Evolutionary conservation across 2,113 vertebrate species (phyloP).

Genomic region (Cyrtonyx montezumae): DNA sequence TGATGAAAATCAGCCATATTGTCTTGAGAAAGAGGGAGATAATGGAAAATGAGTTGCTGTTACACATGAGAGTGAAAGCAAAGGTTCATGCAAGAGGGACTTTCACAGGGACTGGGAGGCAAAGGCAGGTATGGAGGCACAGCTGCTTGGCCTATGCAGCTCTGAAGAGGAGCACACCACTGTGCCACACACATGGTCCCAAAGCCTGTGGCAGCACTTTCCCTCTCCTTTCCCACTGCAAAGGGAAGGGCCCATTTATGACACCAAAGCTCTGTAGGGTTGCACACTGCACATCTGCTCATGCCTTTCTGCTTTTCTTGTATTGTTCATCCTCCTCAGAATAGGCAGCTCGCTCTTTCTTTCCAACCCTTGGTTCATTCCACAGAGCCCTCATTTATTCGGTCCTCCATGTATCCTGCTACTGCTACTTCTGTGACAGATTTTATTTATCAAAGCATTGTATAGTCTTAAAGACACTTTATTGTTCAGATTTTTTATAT

Average conservation of each 20-base stretch:
- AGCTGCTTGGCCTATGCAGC: background rate
- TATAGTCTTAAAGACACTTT: background rate
- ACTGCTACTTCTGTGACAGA: background rate
- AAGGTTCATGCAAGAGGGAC: background rate
- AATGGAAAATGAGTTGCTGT: background rate
- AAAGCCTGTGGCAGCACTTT: background rate
- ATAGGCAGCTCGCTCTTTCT: background rate
- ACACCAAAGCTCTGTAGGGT: background rate
- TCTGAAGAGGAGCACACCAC: fast-evolving
- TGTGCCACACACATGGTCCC: fast-evolving
- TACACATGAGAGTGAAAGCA: background rate
- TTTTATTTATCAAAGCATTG: background rate
- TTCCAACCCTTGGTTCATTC: background rate
- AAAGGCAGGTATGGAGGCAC: background rate
- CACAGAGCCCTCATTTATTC: background rate
- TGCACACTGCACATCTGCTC: background rate
- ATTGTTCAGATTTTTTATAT: background rate
- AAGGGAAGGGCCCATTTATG: background rate
- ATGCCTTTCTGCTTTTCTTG: background rate
- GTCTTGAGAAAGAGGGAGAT: background rate
- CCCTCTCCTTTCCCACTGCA: background rate
- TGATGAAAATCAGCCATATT: background rate
- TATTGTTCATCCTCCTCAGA: background rate
- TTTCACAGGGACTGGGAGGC: background rate
- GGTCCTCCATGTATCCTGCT: background rate